Percentiles rank a stretch among this genome's conserved stretches.
Conservation (phyloP, 2,113 vertebrate genomes). For the Gymnocephalus cernua region DNA sequence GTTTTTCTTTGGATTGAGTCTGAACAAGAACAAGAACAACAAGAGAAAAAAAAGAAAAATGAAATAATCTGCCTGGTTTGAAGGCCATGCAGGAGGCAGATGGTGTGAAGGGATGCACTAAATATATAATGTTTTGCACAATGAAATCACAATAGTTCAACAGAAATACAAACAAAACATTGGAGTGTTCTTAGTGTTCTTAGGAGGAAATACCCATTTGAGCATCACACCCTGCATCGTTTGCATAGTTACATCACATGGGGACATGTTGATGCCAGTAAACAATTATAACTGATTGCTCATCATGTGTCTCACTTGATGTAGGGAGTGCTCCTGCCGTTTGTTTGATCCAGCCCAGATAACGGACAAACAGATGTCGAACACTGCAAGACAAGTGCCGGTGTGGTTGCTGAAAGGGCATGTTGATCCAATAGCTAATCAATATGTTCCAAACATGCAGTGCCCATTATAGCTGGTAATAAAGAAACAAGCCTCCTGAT, state of each 20-base stretch:
- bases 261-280: conserved; percentile 35
- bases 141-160: conserved; percentile 28
- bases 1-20: conserved; percentile 56
- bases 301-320: conserved; percentile 55
- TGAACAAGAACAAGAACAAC: conserved; percentile 44
- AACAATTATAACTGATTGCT: conserved; percentile 53
- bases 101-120: conserved; percentile 25
- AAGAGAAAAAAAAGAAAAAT: conserved; percentile 9
- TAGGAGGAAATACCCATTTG: conserved; percentile 9
- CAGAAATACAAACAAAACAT: conserved; percentile 28
- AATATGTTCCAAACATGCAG: conserved; percentile 72
- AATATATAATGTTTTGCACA: conserved; percentile 50
- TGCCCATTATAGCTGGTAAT: conserved; percentile 66
- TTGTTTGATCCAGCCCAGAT: conserved; percentile 8
- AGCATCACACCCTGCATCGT: background rate
- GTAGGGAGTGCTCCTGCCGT: conserved; percentile 12
- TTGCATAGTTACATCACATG: conserved; percentile 6
- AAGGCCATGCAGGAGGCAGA: conserved; percentile 28
- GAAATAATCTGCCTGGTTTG: conserved; percentile 49
- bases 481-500: conserved; percentile 72
- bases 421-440: conserved; percentile 71
- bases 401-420: conserved; percentile 48
- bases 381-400: conserved; percentile 29
- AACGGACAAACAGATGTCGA: conserved; percentile 55
- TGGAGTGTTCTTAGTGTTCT: background rate